phyloP scores from a whole-genome alignment of 2,797 vertebrate genomes.

The Amphiprion clarkii region DNA sequence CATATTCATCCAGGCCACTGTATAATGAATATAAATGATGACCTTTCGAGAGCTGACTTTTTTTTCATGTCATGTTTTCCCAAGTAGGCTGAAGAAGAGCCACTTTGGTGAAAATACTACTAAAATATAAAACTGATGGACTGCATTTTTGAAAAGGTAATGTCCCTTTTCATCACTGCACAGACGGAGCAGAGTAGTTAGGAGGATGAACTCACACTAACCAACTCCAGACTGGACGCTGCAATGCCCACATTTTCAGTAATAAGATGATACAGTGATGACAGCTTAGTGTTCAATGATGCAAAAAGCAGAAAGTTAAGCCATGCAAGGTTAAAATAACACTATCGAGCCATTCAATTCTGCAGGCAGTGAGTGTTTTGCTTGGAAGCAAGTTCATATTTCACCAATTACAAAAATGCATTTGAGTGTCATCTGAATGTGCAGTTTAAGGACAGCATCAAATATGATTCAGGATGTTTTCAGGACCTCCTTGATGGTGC shows the following conservation, averaged over 20 bases:
- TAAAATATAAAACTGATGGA: conserved; percentile 22
- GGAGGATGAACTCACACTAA: not conserved
- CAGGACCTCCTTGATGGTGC: too few relatives aligned
- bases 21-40: conserved; percentile 75
- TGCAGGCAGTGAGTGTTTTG: not conserved
- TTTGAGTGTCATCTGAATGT: not conserved
- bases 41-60: conserved; percentile 63
- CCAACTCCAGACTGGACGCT: not conserved
- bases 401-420: not conserved
- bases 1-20: conserved; percentile 62
- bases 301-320: not conserved
- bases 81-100: conserved; percentile 42
- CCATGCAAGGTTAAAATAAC: not conserved
- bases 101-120: conserved; percentile 30
- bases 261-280: not conserved
- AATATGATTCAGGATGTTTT: not conserved
- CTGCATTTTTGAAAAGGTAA: conserved; percentile 13
- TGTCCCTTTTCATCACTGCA: conserved; percentile 6
- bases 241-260: not conserved
- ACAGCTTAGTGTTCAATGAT: not conserved
- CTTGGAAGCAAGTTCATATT: not conserved
- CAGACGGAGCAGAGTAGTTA: not conserved
- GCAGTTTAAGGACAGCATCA: not conserved
- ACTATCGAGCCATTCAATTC: not conserved
- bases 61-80: conserved; percentile 42